phyloP scores from a whole-genome alignment of 2,113 vertebrate genomes.

The Brachionichthys hirsutus region DNA sequence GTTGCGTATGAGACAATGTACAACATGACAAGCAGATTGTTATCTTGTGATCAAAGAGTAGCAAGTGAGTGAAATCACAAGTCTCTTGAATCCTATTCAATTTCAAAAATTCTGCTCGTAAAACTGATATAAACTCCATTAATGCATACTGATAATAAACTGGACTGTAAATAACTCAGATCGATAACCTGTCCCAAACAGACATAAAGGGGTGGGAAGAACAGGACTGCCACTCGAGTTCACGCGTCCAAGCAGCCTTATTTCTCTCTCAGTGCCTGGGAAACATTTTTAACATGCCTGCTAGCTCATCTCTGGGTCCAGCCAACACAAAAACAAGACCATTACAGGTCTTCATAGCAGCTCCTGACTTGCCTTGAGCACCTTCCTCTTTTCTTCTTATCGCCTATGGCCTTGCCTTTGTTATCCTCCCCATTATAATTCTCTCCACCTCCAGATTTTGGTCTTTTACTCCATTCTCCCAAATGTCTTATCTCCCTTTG shows the following conservation, averaged over 20 bases:
- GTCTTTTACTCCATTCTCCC: slow-evolving; percentile 26
- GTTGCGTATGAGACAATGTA: neutral
- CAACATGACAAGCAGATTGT: neutral
- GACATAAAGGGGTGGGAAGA: slow-evolving; percentile 25
- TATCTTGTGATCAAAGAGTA: neutral
- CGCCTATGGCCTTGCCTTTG: slow-evolving; percentile 39
- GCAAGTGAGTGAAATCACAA: no score
- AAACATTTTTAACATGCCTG: slow-evolving; percentile 46
- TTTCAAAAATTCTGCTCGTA: slow-evolving; percentile 7
- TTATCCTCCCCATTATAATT: slow-evolving; percentile 48
- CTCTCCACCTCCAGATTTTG: slow-evolving; percentile 17
- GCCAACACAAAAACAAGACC: slow-evolving; percentile 28
- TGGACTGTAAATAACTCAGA: slow-evolving; percentile 26
- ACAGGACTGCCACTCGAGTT: slow-evolving; percentile 3
- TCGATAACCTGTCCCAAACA: slow-evolving; percentile 47
- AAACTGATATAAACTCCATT: neutral
- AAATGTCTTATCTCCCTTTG: slow-evolving; percentile 47
- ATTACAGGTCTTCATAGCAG: slow-evolving; percentile 23
- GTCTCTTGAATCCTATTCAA: slow-evolving; percentile 5
- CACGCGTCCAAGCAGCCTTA: slow-evolving; percentile 6
- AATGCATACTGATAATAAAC: neutral
- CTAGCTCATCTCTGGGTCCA: slow-evolving; percentile 46
- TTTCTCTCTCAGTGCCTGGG: slow-evolving; percentile 25
- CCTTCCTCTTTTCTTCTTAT: slow-evolving; percentile 36
- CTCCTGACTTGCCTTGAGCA: slow-evolving; percentile 53